These are phyloP conservation scores for Apoderus coryli DNA, from an alignment of 2,888 invertebrate genomes.

Conservation along the genomic window DNA sequence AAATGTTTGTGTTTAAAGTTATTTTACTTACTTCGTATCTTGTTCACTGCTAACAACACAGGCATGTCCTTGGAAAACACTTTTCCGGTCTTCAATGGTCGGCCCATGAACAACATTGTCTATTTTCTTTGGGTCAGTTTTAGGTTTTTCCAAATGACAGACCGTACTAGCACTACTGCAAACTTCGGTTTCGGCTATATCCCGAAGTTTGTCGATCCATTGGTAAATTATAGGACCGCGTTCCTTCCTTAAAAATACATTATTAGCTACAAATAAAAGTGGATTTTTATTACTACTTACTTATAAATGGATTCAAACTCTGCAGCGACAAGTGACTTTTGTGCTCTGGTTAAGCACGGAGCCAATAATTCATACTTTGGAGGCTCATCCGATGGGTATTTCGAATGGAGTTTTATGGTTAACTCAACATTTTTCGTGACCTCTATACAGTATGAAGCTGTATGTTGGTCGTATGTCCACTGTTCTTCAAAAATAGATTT, in stretches of 20 bases:
- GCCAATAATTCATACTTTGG: slow-evolving; percentile 59
- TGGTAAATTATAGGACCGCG: slow-evolving; percentile 53
- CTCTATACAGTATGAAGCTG: slow-evolving; percentile 42
- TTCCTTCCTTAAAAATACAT: slow-evolving; percentile 42
- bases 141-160: background rate
- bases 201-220: slow-evolving; percentile 48
- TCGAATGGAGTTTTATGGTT: slow-evolving; percentile 46
- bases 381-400: slow-evolving; percentile 49
- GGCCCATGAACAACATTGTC: slow-evolving; percentile 38
- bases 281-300: slow-evolving; percentile 39
- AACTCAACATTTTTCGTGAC: slow-evolving; percentile 40
- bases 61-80: slow-evolving; percentile 70
- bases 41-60: slow-evolving; percentile 46
- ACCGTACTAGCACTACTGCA: no score
- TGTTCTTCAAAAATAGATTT: slow-evolving; percentile 57
- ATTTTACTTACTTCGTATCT: slow-evolving; percentile 55
- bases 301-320: slow-evolving; percentile 49
- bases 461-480: slow-evolving; percentile 45
- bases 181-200: no score
- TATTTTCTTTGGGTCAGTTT: slow-evolving; percentile 15
- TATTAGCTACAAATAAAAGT: background rate
- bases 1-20: slow-evolving; percentile 1
- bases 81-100: slow-evolving; percentile 60
- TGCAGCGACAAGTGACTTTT: slow-evolving; percentile 40
- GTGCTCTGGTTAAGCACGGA: slow-evolving; percentile 47